Conservation (phyloP, 2,888 invertebrate species). For the Cistogaster globosa region DNA sequence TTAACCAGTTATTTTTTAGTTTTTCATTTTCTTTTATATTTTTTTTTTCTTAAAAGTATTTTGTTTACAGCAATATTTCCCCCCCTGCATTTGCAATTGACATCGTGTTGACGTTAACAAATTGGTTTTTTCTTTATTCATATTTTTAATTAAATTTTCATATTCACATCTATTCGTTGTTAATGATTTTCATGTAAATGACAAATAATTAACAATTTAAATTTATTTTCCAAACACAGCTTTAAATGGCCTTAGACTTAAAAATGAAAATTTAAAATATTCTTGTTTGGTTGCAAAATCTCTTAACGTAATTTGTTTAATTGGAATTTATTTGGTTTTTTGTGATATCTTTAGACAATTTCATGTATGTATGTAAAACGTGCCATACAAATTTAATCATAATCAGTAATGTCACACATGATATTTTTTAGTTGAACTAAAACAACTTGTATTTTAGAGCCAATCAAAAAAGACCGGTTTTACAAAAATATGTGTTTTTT, state of each 20-base stretch:
- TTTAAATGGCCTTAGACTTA: conserved; percentile 35
- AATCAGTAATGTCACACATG: background rate
- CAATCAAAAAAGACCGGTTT: too few relatives aligned
- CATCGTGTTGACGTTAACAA: conserved; percentile 73
- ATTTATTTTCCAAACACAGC: conserved; percentile 47
- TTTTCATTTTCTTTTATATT: too few relatives aligned
- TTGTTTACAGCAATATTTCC: conserved; percentile 44
- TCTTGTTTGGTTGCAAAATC: conserved; percentile 26
- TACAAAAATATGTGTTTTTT: too few relatives aligned
- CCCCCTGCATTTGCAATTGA: conserved; percentile 56
- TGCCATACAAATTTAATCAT: background rate
- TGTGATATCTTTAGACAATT: too few relatives aligned
- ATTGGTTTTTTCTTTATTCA: conserved; percentile 63
- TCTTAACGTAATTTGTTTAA: background rate
- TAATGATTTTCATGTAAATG: conserved; percentile 36
- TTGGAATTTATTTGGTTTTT: too few relatives aligned
- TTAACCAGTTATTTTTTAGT: background rate
- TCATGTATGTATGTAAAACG: too few relatives aligned
- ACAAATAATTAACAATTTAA: conserved; percentile 44
- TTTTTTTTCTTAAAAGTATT: background rate
- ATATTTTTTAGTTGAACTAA: background rate
- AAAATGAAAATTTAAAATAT: conserved; percentile 22
- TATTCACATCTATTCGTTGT: conserved; percentile 46
- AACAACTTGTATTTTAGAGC: too few relatives aligned
- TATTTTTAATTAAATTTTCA: conserved; percentile 26